A percentile compares a stretch with the other conserved stretches of the same genome.
phyloP scores from a whole-genome alignment of 2,797 vertebrate species.

The Gephyroberyx darwinii region DNA sequence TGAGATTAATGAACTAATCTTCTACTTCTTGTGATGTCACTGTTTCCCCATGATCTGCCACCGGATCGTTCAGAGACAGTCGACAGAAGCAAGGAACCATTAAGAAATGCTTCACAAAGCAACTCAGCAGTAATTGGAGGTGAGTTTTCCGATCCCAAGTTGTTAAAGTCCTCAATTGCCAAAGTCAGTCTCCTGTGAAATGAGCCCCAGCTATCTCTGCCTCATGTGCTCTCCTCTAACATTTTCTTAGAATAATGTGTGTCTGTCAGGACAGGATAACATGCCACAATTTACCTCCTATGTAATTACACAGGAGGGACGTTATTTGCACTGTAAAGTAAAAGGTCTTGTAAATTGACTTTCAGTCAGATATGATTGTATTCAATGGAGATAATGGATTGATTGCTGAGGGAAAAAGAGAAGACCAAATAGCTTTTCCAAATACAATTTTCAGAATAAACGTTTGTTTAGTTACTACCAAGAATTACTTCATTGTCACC shows the following conservation, averaged over 20 bases:
- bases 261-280: slow-evolving; percentile 24
- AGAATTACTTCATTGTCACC: not conserved
- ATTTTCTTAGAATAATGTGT: slow-evolving; percentile 24
- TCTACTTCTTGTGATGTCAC: slow-evolving; percentile 8
- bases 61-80: slow-evolving; percentile 53
- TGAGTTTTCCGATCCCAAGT: slow-evolving; percentile 68
- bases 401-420: too few relatives aligned
- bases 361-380: slow-evolving; percentile 14
- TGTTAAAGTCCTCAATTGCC: slow-evolving; percentile 52
- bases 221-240: slow-evolving; percentile 9
- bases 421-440: slow-evolving; percentile 5
- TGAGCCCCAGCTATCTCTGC: slow-evolving; percentile 42
- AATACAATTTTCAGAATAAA: not conserved
- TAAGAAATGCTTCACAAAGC: slow-evolving; percentile 82
- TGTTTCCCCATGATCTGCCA: not conserved
- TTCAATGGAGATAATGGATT: slow-evolving; percentile 7
- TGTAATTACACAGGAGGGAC: slow-evolving; percentile 9
- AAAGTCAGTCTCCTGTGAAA: slow-evolving; percentile 60
- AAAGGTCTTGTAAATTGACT: slow-evolving; percentile 15
- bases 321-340: slow-evolving; percentile 25
- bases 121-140: slow-evolving; percentile 91
- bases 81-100: slow-evolving; percentile 80
- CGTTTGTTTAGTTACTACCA: not conserved
- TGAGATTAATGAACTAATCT: slow-evolving; percentile 7
- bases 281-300: slow-evolving; percentile 2